Base-by-base conservation (phyloP, 2,113 vertebrate genomes). In the Castor canadensis region DNA sequence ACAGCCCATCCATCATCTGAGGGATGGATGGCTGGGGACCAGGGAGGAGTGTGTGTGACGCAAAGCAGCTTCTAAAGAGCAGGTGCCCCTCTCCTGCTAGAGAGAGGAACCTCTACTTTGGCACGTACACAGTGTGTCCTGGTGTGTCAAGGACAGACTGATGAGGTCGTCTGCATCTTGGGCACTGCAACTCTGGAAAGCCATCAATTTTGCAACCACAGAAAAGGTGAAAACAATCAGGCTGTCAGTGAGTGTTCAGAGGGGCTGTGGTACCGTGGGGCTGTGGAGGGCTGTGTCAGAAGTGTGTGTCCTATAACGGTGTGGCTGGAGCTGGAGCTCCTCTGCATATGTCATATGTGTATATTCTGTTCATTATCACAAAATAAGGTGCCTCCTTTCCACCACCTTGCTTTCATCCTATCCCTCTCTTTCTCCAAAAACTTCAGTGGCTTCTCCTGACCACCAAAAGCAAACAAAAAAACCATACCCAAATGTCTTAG, bases 161-260 rank as follows among this genome's bases (percentile, higher is more conserved):
- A 96, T 90, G 81, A 92, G 76, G 56, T 66, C 4, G 0, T 73
- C 75, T 52, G 47, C 60, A 84, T 86, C 71, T 52, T 85, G 87
- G 73, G 75, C n/a, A 30, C 67, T 89, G 91, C 79, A 89, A 43
- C 80, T 94, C 84, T 90, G 87, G 40, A 94, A 71, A 93, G 60
- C 67, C 80, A 66, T 93, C 83, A 49, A n/a, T 47, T 83, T 92
- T 93, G 75, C 49, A 45, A 71, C 38, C 62, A n/a, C 1, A 26
- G 56, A 30, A 79, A 89, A 97, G 71, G 58, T 87, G 52, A 47
- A 71, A 35, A 52, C n/a, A 66, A 11, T 2, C 73, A 64, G 90
- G 72, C 84, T 66, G 64, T 26, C 94, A 47, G 92, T 66, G 93
- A 95, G 90, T 89, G 58, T 43, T 75, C 38, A 3, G 24, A 67